A percentile compares a stretch with the other conserved stretches of the same genome.
Conservation (phyloP, 2,797 vertebrate genomes). For the Oreochromis grahami region DNA sequence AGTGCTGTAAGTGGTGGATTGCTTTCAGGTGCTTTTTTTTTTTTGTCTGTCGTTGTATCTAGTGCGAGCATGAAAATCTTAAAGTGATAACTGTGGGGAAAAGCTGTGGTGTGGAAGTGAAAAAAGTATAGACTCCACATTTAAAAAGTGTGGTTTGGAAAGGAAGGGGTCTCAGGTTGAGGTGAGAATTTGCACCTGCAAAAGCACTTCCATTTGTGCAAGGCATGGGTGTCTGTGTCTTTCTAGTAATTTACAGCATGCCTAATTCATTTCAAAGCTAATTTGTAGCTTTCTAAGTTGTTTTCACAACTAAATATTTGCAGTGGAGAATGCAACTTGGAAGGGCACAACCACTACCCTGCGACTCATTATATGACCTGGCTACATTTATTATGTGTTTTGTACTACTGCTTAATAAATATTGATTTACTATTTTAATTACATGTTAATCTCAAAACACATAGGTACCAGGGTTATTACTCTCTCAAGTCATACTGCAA, state of each 20-base stretch:
- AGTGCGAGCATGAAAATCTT: slow-evolving; percentile 16
- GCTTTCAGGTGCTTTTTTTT: not conserved
- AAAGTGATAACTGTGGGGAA: slow-evolving; percentile 26
- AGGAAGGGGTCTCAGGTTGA: slow-evolving; percentile 40
- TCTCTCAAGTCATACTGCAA: slow-evolving; percentile 69
- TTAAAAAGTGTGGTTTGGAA: slow-evolving; percentile 52
- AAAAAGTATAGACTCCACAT: slow-evolving; percentile 28
- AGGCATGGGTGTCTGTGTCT: not conserved
- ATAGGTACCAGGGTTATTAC: slow-evolving; percentile 68
- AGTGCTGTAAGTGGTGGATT: not conserved
- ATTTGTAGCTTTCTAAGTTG: not conserved
- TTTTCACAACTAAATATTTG: not conserved
- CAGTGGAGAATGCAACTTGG: not conserved
- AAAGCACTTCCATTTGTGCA: not conserved
- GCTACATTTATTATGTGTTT: slow-evolving; percentile 52
- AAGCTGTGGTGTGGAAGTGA: slow-evolving; percentile 35
- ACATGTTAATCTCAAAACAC: slow-evolving; percentile 77
- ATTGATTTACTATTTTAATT: slow-evolving; percentile 80
- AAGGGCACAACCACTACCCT: not conserved
- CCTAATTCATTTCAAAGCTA: not conserved
- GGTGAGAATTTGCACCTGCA: slow-evolving; percentile 19
- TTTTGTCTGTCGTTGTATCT: not conserved
- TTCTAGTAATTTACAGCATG: not conserved
- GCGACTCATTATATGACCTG: slow-evolving; percentile 43
- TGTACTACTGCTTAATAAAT: slow-evolving; percentile 71